These are phyloP conservation scores for Adela reaumurella DNA, from an alignment of 2,888 invertebrate species.

Conservation along the genomic window DNA sequence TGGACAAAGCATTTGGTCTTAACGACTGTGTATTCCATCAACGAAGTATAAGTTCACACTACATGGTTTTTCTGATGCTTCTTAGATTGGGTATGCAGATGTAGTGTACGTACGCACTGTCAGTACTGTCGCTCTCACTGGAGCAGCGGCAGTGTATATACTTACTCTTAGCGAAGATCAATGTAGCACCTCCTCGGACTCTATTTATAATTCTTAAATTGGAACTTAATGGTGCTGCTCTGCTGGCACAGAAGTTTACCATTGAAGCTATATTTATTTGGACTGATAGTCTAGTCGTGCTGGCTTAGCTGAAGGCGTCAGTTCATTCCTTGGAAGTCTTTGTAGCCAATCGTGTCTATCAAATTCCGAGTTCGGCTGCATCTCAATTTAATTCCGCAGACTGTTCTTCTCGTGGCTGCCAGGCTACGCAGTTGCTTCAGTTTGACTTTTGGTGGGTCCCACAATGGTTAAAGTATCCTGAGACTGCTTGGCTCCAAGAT, in stretches of 20 bases:
- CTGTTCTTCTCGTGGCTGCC: slow-evolving; percentile 1
- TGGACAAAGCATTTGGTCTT: no score
- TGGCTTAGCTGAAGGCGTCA: neutral
- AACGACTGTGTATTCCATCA: no score
- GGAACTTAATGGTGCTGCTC: slow-evolving; percentile 3
- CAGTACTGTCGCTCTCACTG: neutral
- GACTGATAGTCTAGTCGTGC: slow-evolving; percentile 1
- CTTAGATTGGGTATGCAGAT: slow-evolving; percentile 1
- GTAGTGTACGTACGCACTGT: slow-evolving; percentile 1
- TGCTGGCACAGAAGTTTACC: neutral
- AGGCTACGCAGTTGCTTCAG: neutral
- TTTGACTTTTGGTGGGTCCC: slow-evolving; percentile 3
- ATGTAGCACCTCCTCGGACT: slow-evolving; percentile 4
- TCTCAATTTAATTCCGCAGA: slow-evolving; percentile 2
- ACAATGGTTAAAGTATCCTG: neutral
- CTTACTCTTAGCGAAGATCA: slow-evolving; percentile 2
- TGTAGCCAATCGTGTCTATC: slow-evolving; percentile 2
- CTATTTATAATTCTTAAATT: slow-evolving; percentile 3
- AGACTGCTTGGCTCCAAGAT: neutral
- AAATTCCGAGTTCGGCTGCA: neutral
- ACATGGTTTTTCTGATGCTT: slow-evolving; percentile 4
- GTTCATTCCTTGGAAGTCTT: slow-evolving; percentile 2
- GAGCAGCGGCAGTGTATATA: neutral
- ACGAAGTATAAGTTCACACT: neutral
- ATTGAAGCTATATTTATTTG: neutral